These are phyloP conservation scores for Sus scrofa DNA, from an alignment of 2,113 vertebrate genomes.

Conservation along the genomic window T2T-Sscrofa CM000812.6:74409001-74409500, in stretches of 20 bases:
- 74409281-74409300: neutral
- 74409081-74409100: no score
- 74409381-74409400: neutral
- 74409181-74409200: neutral
- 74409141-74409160: neutral
- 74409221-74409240: neutral
- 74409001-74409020: no score
- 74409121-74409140: constrained; percentile 1
- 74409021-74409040: no score
- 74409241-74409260: no score
- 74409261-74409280: neutral
- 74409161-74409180: neutral
- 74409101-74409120: no score
- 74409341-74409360: neutral
- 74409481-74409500: neutral
- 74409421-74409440: neutral
- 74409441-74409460: neutral
- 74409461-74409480: neutral
- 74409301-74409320: neutral
- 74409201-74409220: no score
- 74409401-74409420: neutral
- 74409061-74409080: no score
- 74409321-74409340: neutral
- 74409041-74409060: no score
- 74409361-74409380: neutral